Percentiles rank a stretch among this genome's conserved stretches.
These are phyloP conservation scores for Drosophila formosana DNA, from an alignment of 2,888 invertebrate genomes.

Conservation along the genomic window DNA sequence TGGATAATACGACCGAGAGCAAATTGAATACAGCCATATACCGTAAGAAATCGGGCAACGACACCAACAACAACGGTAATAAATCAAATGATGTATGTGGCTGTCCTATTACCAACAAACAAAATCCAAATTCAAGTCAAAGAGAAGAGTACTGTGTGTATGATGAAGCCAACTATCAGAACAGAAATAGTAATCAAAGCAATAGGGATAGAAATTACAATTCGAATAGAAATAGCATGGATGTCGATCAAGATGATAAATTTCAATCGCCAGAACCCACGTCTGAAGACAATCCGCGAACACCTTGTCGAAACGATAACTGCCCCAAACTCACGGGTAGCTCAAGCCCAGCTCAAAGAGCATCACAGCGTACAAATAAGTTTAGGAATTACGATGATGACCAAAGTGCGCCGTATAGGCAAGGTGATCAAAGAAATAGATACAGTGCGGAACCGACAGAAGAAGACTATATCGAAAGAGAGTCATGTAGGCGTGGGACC, in stretches of 20 bases:
- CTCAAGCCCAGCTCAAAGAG: not conserved
- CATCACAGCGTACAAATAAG: not conserved
- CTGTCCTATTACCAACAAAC: not conserved
- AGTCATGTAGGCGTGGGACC: not conserved
- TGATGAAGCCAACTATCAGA: not conserved
- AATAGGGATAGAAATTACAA: not conserved
- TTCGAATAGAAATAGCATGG: not conserved
- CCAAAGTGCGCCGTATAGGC: not conserved
- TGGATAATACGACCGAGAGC: not conserved
- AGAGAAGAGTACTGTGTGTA: not conserved
- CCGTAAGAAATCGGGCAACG: conserved; percentile 7
- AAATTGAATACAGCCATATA: not conserved
- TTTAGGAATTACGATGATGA: not conserved
- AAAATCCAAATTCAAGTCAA: not conserved
- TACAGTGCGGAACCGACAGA: not conserved
- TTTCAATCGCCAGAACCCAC: conserved; percentile 13
- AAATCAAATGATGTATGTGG: not conserved
- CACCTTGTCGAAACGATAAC: not conserved
- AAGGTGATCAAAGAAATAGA: not conserved
- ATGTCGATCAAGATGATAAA: not conserved
- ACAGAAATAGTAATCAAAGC: not conserved
- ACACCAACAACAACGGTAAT: not conserved
- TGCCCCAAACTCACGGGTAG: not conserved
- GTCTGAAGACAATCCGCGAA: conserved; percentile 7
- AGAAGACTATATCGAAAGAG: not conserved